Evolutionary conservation across 2,113 vertebrate genomes (phyloP), one percentile per base, ranked within the genome.

Genomic region (Phylloscopus trochiloides): DNA sequence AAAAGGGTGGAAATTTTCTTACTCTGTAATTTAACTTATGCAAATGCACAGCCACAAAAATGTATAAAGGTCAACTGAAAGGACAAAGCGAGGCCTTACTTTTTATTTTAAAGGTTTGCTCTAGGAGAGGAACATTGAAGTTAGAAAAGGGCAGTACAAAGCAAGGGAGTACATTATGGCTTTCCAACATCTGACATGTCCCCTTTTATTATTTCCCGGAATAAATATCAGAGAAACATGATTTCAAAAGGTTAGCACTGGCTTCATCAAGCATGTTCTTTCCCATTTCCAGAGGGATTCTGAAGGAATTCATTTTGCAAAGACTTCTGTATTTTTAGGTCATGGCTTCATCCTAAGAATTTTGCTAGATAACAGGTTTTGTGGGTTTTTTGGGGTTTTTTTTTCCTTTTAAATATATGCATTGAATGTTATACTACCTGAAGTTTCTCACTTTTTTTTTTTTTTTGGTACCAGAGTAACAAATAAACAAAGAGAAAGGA

Each of bases 231-330:
- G 57, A 72, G 91, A 95, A 92, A 86, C 73, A 80, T 40, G 61
- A 87, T 70, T 96, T 87, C 61, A 12, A 96, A 96, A 96, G 87
- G 87, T 95, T 94, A 94, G 52, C 73, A 87, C 77, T 7, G 2
- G 77, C 62, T 94, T 97, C 94, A 97, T 97, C 91, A 96, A 94
- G 80, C 77, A 91, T 79, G 73, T 73, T 94, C 93, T 70, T 85
- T 92, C 82, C 54, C 82, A 72, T 82, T 91, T 96, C 76, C 50
- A 92, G 52, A 77, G 70, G 86, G 65, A 92, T 45, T 54, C 81
- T 90, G 84, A 65, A 94, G 77, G 62, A 80, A 95, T 94, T 90
- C 57, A 78, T 84, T 91, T 81, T 6, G 3, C 71, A 96, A 76
- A 81, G 61, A 52, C 13, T 86, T 78, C 50, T 76, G 12, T 87